Percentiles rank a stretch among this genome's conserved stretches.
These are phyloP conservation scores for Pocota personata DNA, from an alignment of 2,888 invertebrate genomes.

Conservation along the genomic window DNA sequence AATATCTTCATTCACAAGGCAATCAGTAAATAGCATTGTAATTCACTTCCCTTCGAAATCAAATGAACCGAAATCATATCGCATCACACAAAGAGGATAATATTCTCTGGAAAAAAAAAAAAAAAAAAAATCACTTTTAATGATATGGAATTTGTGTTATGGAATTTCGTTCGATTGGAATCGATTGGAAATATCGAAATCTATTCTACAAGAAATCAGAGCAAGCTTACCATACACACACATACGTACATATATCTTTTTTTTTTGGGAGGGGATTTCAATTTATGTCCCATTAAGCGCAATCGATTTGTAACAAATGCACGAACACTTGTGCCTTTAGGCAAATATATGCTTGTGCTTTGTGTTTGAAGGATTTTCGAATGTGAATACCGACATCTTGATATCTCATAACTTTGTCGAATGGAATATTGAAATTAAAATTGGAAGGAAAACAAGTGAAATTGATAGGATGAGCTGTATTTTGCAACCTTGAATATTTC, in stretches of 20 bases:
- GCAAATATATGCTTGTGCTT: background rate
- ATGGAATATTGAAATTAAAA: background rate
- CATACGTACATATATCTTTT: background rate
- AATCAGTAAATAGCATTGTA: constrained; percentile 24
- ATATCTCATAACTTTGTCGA: background rate
- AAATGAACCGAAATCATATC: constrained; percentile 21
- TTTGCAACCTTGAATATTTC: background rate
- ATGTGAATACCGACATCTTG: background rate
- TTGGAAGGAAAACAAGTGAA: background rate
- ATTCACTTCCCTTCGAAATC: constrained; percentile 18
- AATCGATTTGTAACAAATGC: constrained; percentile 10
- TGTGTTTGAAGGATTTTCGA: background rate
- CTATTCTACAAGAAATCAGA: background rate
- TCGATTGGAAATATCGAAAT: constrained; percentile 13
- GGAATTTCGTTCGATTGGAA: constrained; percentile 2
- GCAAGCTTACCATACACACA: background rate
- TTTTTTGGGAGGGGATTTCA: background rate
- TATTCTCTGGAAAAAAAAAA: background rate
- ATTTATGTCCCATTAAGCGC: constrained; percentile 27
- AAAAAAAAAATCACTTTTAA: constrained; percentile 17
- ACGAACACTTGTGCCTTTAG: background rate
- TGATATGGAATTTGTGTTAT: constrained; percentile 20
- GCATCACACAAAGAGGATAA: constrained; percentile 1
- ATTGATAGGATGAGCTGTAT: background rate
- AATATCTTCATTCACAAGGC: constrained; percentile 6